Percentiles rank a stretch among this genome's conserved stretches.
These are phyloP conservation scores for Catocala nupta DNA, from an alignment of 2,888 invertebrate genomes.

Conservation along the genomic window DNA sequence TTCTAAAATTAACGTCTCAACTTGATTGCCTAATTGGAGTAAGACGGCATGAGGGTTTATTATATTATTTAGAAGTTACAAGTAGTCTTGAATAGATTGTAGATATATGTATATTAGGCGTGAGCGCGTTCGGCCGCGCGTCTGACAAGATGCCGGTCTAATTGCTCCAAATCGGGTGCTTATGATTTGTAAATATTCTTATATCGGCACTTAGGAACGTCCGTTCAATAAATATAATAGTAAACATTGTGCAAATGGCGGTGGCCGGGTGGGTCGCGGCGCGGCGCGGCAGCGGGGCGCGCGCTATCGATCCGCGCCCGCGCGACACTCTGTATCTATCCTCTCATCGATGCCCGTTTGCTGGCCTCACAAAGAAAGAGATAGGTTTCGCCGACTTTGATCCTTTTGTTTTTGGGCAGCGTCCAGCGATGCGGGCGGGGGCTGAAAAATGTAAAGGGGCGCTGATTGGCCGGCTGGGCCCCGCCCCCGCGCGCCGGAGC, in stretches of 20 bases:
- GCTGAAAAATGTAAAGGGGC: slow-evolving; percentile 86
- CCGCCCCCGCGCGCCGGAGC: slow-evolving; percentile 78
- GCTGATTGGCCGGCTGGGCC: slow-evolving; percentile 82
- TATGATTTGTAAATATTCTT: slow-evolving; percentile 81
- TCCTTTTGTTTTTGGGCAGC: slow-evolving; percentile 88
- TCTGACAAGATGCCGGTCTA: slow-evolving; percentile 50
- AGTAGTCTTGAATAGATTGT: slow-evolving; percentile 2
- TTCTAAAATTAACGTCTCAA: slow-evolving; percentile 35
- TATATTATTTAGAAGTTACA: slow-evolving; percentile 14
- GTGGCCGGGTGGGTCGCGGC: slow-evolving; percentile 71
- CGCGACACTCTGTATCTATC: slow-evolving; percentile 86
- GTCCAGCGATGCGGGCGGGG: slow-evolving; percentile 86
- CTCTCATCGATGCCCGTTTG: slow-evolving; percentile 86
- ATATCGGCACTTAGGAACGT: slow-evolving; percentile 81
- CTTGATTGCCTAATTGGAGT: slow-evolving; percentile 35
- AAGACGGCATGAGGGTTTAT: slow-evolving; percentile 35
- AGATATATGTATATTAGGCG: not conserved
- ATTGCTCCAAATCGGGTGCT: slow-evolving; percentile 69
- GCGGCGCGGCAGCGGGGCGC: slow-evolving; percentile 62
- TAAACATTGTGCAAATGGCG: slow-evolving; percentile 87
- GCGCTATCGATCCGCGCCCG: slow-evolving; percentile 85
- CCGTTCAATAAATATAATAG: slow-evolving; percentile 87
- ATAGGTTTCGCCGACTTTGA: slow-evolving; percentile 87
- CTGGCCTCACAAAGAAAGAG: slow-evolving; percentile 87
- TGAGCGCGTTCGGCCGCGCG: slow-evolving; percentile 13